Base-by-base conservation (phyloP, 2,113 vertebrate genomes). In the Myxocyprinus asiaticus region DNA sequence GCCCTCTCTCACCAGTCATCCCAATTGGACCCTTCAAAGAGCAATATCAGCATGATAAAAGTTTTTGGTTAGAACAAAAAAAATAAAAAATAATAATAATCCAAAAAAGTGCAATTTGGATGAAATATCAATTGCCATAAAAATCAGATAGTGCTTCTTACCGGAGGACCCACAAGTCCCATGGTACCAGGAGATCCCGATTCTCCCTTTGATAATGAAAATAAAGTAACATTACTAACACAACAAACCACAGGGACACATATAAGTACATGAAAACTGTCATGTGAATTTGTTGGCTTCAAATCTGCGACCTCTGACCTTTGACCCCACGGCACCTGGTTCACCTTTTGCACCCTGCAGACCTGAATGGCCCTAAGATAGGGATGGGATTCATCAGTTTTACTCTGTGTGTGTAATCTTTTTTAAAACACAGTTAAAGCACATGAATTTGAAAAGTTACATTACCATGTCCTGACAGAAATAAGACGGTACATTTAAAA, bases 1-100 rank as follows among this genome's bases (percentile, higher is more conserved):
- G 83, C 47, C 98, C 98, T 89, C 98, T 92, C 77, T 99, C 97
- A 83, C 98, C 98, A 44, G 95, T 92, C 93, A 96, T 93, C 62
- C 98, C 98, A 6, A 93, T 88, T 0, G 96, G 94, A 3, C 98
- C 98, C 98, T 99, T 75, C 77, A 85, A 86, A 33, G 22, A 33
- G 22, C 22, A 33, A 33, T 1, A 33, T 33, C 22, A 33, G 22
- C 22, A 33, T 33, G 22, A 33, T 33, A 33, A 33, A 33, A 33
- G 1, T 1, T 33, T 33, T 33, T 33, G 22, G 22, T 33, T 33
- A 33, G 22, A 33, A 33, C 22, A 33, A 67, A 62, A 4, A 45
- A n/a, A n/a, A n/a, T n/a, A 78, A 58, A 85, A 8, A 81, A 59
- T 0, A 56, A 33, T 17, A 8, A 33, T 45, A 4, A 8, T 15